Evolutionary conservation across 1,140 invertebrate species (phyloP).

Genomic region (Bombus confusus): DNA sequence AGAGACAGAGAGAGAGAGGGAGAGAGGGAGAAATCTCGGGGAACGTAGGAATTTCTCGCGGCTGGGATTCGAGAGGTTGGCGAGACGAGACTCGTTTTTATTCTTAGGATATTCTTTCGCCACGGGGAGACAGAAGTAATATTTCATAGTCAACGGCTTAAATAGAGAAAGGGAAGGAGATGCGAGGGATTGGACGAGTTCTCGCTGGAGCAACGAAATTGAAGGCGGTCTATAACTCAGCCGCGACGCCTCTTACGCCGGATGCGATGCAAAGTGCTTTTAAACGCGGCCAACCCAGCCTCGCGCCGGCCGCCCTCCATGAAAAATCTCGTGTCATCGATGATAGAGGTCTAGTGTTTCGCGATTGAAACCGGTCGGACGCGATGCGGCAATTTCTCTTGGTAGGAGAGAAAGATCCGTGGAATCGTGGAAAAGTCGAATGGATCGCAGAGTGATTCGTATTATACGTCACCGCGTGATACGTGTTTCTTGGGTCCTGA

Average conservation of each 20-base stretch:
- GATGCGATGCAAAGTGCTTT: constrained; percentile 43
- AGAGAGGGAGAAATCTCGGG: too few relatives aligned
- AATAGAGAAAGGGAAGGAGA: neutral
- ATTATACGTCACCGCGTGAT: neutral
- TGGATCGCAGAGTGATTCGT: too few relatives aligned
- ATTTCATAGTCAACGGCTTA: constrained; percentile 38
- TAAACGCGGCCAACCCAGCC: constrained; percentile 19
- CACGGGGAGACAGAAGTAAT: constrained; percentile 34
- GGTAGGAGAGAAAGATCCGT: neutral
- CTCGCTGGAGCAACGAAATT: constrained; percentile 30
- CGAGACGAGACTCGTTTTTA: constrained; percentile 18
- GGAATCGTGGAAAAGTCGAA: neutral
- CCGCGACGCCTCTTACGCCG: constrained; percentile 7
- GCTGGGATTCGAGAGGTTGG: neutral
- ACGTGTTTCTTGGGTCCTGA: neutral
- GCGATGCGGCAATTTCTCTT: neutral
- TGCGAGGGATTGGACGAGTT: neutral
- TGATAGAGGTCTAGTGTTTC: constrained; percentile 44
- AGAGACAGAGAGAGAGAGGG: too few relatives aligned
- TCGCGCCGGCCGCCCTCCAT: neutral
- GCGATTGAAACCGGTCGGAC: constrained; percentile 1
- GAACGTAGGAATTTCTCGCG: neutral
- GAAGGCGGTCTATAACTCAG: constrained; percentile 45
- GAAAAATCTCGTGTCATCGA: constrained; percentile 37
- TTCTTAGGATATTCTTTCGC: constrained; percentile 28